Conservation (phyloP, 2,888 invertebrate species). For the Galerucella pusilla region DNA sequence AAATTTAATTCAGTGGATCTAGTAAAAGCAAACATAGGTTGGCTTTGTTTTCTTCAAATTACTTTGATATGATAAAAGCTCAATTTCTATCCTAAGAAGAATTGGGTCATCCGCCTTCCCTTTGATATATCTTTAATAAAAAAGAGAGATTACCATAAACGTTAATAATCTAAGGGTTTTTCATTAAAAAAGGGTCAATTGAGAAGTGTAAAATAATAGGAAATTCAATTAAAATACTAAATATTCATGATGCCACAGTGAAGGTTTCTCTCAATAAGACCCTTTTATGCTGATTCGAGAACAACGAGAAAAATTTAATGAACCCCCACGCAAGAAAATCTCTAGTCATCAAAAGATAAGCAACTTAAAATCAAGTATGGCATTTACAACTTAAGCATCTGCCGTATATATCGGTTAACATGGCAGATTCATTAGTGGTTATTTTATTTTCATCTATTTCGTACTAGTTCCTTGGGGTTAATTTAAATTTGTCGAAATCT, state of each 20-base stretch:
- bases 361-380: constrained; percentile 44
- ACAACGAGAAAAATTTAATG: constrained; percentile 31
- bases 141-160: neutral
- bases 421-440: constrained; percentile 49
- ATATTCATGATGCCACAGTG: constrained; percentile 37
- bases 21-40: no score
- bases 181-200: constrained; percentile 13
- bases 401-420: constrained; percentile 45
- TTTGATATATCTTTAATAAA: neutral
- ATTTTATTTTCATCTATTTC: constrained; percentile 26
- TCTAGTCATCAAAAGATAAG: constrained; percentile 46
- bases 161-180: neutral
- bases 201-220: constrained; percentile 21
- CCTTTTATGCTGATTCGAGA: constrained; percentile 37
- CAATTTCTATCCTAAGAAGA: neutral
- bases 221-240: constrained; percentile 33
- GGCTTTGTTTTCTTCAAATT: neutral
- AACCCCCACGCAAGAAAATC: constrained; percentile 28
- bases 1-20: no score
- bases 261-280: constrained; percentile 24
- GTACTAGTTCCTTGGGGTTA: neutral
- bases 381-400: constrained; percentile 44
- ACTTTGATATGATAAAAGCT: neutral
- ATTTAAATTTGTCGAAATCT: constrained; percentile 7
- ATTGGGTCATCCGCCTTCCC: neutral